phyloP scores from a whole-genome alignment of 2,888 invertebrate genomes.

The Chironomus riparius region DNA sequence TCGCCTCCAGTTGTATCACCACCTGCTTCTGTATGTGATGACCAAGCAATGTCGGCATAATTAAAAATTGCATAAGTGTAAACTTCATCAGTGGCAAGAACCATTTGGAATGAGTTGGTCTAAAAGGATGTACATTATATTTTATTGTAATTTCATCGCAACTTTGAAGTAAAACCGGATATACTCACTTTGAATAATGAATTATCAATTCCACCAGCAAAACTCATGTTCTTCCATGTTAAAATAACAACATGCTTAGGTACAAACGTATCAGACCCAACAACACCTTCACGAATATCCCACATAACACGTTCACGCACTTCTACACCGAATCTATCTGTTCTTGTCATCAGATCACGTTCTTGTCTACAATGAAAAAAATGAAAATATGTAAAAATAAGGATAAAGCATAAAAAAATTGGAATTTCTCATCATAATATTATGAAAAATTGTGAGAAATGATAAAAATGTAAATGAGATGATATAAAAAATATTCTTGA shows the following conservation, averaged over 20 bases:
- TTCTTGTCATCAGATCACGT: slow-evolving; percentile 60
- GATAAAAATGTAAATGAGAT: too few species aligned
- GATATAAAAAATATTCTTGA: too few species aligned
- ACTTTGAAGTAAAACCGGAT: too few species aligned
- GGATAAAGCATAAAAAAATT: too few species aligned
- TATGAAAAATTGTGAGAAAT: too few species aligned
- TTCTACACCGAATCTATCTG: slow-evolving; percentile 76
- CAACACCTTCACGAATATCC: slow-evolving; percentile 84
- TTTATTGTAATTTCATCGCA: not conserved
- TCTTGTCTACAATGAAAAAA: slow-evolving; percentile 46
- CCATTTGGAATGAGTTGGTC: slow-evolving; percentile 94
- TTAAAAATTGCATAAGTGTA: slow-evolving; percentile 93
- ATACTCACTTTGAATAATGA: slow-evolving; percentile 57
- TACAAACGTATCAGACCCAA: slow-evolving; percentile 81
- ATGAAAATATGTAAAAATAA: not conserved
- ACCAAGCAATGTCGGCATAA: slow-evolving; percentile 85
- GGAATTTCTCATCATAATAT: too few species aligned
- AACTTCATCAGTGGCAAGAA: slow-evolving; percentile 86
- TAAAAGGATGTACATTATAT: slow-evolving; percentile 36
- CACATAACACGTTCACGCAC: slow-evolving; percentile 75
- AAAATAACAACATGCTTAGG: slow-evolving; percentile 85
- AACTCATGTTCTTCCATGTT: slow-evolving; percentile 95
- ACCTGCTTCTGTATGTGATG: slow-evolving; percentile 82
- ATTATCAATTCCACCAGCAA: slow-evolving; percentile 77
- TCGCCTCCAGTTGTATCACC: slow-evolving; percentile 80